Evolutionary conservation across 2,797 vertebrate genomes (phyloP), one percentile per base, ranked within the genome.

Genomic region (Smutsia gigantea): DNA sequence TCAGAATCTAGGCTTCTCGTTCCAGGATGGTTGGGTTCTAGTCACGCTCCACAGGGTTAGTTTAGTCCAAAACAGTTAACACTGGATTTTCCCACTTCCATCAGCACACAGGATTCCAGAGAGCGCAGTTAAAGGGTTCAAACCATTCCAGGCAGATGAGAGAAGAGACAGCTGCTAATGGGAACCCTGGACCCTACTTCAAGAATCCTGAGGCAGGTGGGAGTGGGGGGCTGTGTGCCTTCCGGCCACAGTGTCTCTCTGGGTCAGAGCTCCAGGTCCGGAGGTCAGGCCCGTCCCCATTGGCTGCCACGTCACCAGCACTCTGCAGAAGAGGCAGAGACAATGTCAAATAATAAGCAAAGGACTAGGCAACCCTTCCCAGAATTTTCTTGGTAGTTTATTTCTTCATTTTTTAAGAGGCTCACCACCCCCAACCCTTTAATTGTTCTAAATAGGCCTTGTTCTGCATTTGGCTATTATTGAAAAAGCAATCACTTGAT

Each of bases 401-500:
- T 72, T 87, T 94, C 74, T 59, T 92, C n/a, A 42, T 87, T 68
- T n/a, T 34, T 82, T 68, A 72, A 87, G n/a, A 77, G 31, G 37
- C 59, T 37, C 29, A 7, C 83, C 61, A 49, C 37, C 78, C 23
- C 72, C 66, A 49, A 7, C 25, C 14, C 34, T 57, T 96, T 25
- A 57, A 9, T 53, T 87, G 72, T 77, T 92, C 79, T 46, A 1
- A 69, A 51, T 77, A 72, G 51, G 66, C n/a, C 15, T 87, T 63
- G 25, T 83, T 91, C 64, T 83, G 31, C n/a, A 55, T 86, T 94
- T 96, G 86, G n/a, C 0, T 93, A 53, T 87, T 63, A 69, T 31
- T 92, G 84, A 94, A 21, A 74, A 93, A 49, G 14, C 79, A 93
- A 42, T 90, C 83, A 66, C n/a, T 75, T 86, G 64, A 66, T 59